These are phyloP conservation scores for Sarcophaga variegata DNA, from an alignment of 2,888 invertebrate genomes.

Conservation along the genomic window DNA sequence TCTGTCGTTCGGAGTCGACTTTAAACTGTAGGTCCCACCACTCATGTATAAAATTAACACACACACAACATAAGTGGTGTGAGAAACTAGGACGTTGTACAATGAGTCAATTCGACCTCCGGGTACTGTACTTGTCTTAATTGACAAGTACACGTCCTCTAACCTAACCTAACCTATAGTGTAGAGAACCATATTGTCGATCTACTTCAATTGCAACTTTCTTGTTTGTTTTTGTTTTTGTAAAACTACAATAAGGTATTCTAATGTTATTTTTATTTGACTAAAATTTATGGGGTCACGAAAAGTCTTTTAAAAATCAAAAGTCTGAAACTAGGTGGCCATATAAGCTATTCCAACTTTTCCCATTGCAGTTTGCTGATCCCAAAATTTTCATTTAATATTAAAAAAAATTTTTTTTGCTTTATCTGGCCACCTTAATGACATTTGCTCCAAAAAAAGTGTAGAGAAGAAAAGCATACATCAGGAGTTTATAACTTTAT, in stretches of 20 bases:
- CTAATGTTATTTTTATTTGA: constrained; percentile 38
- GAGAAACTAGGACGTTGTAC: no score
- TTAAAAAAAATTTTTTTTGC: not conserved
- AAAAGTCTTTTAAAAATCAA: constrained; percentile 51
- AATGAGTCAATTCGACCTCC: no score
- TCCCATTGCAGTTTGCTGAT: no score
- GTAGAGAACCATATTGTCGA: no score
- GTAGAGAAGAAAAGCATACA: not conserved
- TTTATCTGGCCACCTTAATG: constrained; percentile 27
- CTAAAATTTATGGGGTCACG: constrained; percentile 65
- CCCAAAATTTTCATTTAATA: no score
- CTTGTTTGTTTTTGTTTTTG: not conserved
- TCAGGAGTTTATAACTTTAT: constrained; percentile 64
- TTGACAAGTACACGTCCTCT: no score
- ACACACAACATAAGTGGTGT: no score
- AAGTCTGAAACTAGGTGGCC: constrained; percentile 8
- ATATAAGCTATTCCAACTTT: not conserved
- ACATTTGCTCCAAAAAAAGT: constrained; percentile 24
- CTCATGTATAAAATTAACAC: no score
- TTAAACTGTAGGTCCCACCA: no score
- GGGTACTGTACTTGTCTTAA: no score
- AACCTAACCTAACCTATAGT: no score
- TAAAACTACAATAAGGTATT: not conserved
- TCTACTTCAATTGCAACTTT: not conserved
- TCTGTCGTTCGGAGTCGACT: no score